These are phyloP conservation scores for Antechinus flavipes DNA, from an alignment of 2,113 vertebrate species.

Conservation along the genomic window DNA sequence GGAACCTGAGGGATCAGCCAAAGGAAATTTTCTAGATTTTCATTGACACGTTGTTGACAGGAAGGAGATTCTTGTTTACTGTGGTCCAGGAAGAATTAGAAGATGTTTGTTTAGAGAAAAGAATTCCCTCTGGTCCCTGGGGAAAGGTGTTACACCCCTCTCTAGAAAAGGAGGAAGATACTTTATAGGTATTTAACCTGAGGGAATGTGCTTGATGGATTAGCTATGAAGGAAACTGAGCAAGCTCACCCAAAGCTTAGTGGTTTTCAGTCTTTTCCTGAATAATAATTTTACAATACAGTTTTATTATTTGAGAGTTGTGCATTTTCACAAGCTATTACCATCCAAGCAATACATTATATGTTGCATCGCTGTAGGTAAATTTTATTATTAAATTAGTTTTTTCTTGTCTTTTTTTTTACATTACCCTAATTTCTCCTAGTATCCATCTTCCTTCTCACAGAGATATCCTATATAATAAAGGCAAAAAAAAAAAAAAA, in stretches of 20 bases:
- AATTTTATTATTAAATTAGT: neutral
- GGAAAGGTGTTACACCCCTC: neutral
- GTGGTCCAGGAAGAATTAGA: neutral
- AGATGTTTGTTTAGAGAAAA: neutral
- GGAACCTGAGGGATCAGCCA: slow-evolving; percentile 6
- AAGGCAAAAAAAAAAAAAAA: neutral
- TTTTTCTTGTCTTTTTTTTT: neutral
- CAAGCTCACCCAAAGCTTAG: neutral
- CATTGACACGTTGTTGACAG: slow-evolving; percentile 5
- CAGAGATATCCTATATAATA: neutral
- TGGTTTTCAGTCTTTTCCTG: neutral
- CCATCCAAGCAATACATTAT: neutral
- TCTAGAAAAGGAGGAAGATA: neutral
- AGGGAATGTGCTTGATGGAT: neutral
- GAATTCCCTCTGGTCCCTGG: neutral
- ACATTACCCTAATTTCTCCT: no score
- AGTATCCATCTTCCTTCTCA: neutral
- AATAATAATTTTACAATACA: neutral
- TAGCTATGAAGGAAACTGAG: neutral
- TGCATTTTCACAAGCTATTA: neutral
- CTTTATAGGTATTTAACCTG: neutral
- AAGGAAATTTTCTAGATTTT: slow-evolving; percentile 41
- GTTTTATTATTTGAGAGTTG: neutral
- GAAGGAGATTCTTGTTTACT: neutral
- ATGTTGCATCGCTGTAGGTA: neutral